These are phyloP conservation scores for Oscheius sp. DNA, from an alignment of 1,140 invertebrate species.

Conservation along the genomic window DNA sequence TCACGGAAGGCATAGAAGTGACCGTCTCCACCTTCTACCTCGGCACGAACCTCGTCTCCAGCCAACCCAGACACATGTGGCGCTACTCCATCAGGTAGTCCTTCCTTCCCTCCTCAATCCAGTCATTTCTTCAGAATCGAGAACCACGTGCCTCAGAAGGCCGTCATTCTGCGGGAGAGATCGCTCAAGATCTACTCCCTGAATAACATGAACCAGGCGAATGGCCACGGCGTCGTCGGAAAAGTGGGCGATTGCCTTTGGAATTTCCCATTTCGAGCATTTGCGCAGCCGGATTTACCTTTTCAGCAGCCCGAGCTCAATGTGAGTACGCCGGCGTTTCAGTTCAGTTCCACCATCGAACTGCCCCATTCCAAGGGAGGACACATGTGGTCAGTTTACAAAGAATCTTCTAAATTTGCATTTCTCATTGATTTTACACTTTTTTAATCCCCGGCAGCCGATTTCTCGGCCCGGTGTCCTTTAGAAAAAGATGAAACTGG, in stretches of 20 bases:
- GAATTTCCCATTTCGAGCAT: background rate
- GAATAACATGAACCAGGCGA: conserved; percentile 47
- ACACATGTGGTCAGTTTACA: conserved; percentile 47
- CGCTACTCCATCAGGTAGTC: conserved; percentile 42
- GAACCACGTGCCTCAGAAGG: conserved; percentile 32
- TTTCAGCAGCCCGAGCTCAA: conserved; percentile 42
- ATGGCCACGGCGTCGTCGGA: conserved; percentile 36
- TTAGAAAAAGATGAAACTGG: conserved; percentile 7
- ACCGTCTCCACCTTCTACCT: conserved; percentile 49
- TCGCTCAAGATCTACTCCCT: conserved; percentile 46
- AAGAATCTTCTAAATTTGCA: background rate
- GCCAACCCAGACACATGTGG: conserved; percentile 46
- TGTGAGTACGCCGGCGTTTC: conserved; percentile 37
- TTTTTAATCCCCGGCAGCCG: too few relatives aligned
- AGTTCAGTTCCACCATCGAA: conserved; percentile 45
- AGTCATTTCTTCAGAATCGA: conserved; percentile 18
- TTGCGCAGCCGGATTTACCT: too few relatives aligned
- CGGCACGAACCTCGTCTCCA: conserved; percentile 36
- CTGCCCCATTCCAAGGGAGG: conserved; percentile 47
- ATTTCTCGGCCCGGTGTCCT: too few relatives aligned
- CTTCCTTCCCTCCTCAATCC: background rate
- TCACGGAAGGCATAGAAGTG: conserved; percentile 42
- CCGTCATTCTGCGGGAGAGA: conserved; percentile 43
- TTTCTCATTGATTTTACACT: too few relatives aligned
- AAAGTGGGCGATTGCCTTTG: conserved; percentile 28